Base-by-base conservation (phyloP, 2,888 invertebrate genomes). In the Pterostichus niger region DNA sequence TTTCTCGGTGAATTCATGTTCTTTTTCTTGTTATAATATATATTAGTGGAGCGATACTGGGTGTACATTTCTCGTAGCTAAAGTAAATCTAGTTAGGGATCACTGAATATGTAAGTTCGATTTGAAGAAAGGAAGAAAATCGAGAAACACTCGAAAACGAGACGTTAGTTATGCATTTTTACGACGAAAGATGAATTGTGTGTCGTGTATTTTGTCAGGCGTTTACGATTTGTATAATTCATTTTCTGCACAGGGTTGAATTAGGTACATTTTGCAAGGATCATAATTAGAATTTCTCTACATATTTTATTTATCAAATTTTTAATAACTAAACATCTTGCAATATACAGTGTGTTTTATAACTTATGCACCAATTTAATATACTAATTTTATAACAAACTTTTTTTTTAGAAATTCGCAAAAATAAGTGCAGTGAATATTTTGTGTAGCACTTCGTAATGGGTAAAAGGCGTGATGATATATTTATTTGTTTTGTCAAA, bases 81-180 rank as follows among this genome's bases (percentile, higher is more conserved):
- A 56, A 77, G 35, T 35, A 64, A 64, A 64, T 64, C 13, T 64
- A 64, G 64, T 64, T 35, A 33, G 33, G 35, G 35, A 11, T 33
- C 31, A 13, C 33, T 40, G 40, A 71, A 71, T 40, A 44, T 71
- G 17, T 10, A 71, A 44, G 44, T 40, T 40, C 9, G 56, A 78
- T 56, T 44, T 24, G 78, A 44, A 9, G 44, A 71, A 71, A 40
- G 4, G 15, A 9, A 6, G 56, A 56, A 56, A 17, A 15, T 49
- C 49, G 49, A 6, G 86, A 85, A 56, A 56, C 56, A 56, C 56
- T 71, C 17, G 68, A 61, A 61, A 61, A 61, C 86, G 86, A 86
- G 89, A 88, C 88, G 89, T 88, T 89, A 89, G 88, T 87, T 88
- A 88, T 89, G 88, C 88, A 88, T 89, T 89, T 89, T 89, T 88